Evolutionary conservation across 2,797 vertebrate genomes (phyloP).

Genomic region (Trematomus bernacchii): DNA sequence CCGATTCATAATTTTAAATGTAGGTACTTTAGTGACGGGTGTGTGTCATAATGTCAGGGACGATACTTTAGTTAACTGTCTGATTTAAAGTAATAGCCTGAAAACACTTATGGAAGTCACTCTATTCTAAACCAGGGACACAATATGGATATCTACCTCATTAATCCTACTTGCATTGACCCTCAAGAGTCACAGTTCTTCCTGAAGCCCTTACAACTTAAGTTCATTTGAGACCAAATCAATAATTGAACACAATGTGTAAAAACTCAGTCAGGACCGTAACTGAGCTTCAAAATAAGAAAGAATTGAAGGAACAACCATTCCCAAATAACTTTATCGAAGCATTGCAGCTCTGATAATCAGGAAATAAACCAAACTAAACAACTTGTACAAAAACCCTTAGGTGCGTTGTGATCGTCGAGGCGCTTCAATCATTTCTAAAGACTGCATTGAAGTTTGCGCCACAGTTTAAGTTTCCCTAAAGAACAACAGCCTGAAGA

Average conservation of each 20-base stretch:
- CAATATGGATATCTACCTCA: not conserved
- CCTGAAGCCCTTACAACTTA: not conserved
- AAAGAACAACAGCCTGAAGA: conserved; percentile 20
- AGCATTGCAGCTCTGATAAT: not conserved
- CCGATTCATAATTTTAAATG: too few species aligned
- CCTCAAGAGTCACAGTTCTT: not conserved
- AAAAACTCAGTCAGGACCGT: not conserved
- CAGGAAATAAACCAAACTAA: not conserved
- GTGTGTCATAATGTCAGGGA: too few species aligned
- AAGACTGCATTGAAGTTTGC: not conserved
- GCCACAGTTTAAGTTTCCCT: not conserved
- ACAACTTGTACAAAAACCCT: not conserved
- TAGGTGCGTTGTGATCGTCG: not conserved
- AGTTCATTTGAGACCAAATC: not conserved
- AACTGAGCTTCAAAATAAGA: not conserved
- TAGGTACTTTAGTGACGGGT: too few species aligned
- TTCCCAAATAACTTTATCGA: not conserved
- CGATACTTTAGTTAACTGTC: not conserved
- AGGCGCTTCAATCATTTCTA: not conserved
- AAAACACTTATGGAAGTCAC: not conserved
- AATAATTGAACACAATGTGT: not conserved
- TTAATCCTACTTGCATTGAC: not conserved
- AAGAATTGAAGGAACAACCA: too few species aligned
- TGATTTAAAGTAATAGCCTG: not conserved
- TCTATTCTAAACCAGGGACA: not conserved